phyloP scores from a whole-genome alignment of 2,888 invertebrate genomes.

The Noctua janthina region DNA sequence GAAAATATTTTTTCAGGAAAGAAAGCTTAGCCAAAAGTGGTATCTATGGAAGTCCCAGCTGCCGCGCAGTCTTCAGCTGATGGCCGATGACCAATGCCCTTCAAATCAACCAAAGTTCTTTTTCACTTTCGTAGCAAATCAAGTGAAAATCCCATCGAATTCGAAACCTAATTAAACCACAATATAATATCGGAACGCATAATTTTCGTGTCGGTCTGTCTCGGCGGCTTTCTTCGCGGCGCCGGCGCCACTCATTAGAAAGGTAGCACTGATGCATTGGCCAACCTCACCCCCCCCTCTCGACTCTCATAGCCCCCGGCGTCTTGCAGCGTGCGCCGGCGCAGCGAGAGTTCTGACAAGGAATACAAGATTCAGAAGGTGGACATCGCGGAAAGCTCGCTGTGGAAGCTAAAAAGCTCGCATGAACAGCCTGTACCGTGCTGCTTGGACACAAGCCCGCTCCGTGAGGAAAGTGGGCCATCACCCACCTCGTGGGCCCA shows the following conservation, averaged over 20 bases:
- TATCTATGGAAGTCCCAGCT: neutral
- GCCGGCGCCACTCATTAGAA: slow-evolving; percentile 67
- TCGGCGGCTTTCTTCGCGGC: slow-evolving; percentile 59
- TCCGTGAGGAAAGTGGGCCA: neutral
- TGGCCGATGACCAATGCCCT: neutral
- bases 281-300: slow-evolving; percentile 31
- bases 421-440: neutral
- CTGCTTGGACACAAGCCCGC: neutral
- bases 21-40: neutral
- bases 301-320: slow-evolving; percentile 19
- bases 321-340: slow-evolving; percentile 39
- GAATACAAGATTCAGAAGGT: slow-evolving; percentile 31
- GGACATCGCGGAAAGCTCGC: slow-evolving; percentile 17
- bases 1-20: neutral
- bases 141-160: slow-evolving; percentile 44
- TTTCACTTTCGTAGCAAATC: slow-evolving; percentile 2
- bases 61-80: neutral
- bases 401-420: neutral
- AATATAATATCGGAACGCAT: slow-evolving; percentile 55
- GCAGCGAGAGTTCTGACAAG: slow-evolving; percentile 49
- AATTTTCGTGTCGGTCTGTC: slow-evolving; percentile 51
- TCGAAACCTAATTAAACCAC: slow-evolving; percentile 53
- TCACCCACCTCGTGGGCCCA: neutral
- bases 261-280: slow-evolving; percentile 63
- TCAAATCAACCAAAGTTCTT: neutral